A percentile compares a stretch with the other conserved stretches of the same genome.
Conservation (phyloP, 2,113 vertebrate species). For the Damaliscus lunatus region DNA sequence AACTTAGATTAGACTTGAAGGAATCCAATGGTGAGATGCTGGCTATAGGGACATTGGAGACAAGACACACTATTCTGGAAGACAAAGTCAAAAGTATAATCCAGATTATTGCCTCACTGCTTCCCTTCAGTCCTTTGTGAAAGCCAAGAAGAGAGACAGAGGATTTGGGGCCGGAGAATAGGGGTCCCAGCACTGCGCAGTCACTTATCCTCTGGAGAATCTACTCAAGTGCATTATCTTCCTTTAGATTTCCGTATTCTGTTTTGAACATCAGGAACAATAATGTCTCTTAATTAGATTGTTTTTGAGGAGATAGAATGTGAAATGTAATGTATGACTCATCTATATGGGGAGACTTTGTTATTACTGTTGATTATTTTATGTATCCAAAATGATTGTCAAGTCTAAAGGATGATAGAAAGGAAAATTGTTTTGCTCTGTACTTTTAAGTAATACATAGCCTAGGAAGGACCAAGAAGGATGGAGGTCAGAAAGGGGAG, state of each 20-base stretch:
- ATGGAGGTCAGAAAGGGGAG: background rate
- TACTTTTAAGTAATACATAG: background rate
- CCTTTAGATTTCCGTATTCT: background rate
- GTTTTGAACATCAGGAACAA: background rate
- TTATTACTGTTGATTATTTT: background rate
- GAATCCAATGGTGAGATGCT: background rate
- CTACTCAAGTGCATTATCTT: background rate
- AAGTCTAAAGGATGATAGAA: background rate
- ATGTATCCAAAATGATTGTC: background rate
- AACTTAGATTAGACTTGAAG: conserved; percentile 22
- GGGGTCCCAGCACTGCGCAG: background rate
- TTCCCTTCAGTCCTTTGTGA: background rate
- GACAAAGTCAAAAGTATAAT: background rate
- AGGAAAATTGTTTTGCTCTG: background rate
- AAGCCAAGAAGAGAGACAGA: background rate
- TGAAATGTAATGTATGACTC: background rate
- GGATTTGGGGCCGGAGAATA: background rate
- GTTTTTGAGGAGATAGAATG: background rate
- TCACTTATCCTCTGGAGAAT: background rate
- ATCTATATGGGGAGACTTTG: background rate
- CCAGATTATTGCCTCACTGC: accelerated
- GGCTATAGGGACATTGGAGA: background rate
- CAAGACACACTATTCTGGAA: background rate
- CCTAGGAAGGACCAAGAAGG: background rate
- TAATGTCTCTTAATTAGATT: background rate